These are phyloP conservation scores for Pteronotus mesoamericanus DNA, from an alignment of 2,797 vertebrate species.

Conservation along the genomic window DNA sequence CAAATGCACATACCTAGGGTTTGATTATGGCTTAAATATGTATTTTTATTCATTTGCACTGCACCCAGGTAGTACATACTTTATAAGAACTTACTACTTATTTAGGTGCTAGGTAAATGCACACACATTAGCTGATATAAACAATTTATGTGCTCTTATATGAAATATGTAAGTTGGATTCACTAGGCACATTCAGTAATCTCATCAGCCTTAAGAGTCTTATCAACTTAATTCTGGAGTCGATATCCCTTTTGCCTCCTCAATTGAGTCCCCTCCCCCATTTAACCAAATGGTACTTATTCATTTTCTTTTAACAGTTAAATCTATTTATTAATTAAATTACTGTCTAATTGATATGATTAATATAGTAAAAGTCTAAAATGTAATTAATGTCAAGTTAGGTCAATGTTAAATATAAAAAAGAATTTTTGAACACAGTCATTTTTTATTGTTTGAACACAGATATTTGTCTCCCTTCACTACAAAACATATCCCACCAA, in stretches of 20 bases:
- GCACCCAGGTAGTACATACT: neutral
- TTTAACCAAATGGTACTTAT: neutral
- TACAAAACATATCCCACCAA: neutral
- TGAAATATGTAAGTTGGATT: conserved; percentile 8
- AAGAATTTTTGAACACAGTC: neutral
- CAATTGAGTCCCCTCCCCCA: neutral
- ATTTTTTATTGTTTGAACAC: conserved; percentile 15
- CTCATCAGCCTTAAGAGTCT: neutral
- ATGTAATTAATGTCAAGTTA: neutral
- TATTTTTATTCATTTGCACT: neutral
- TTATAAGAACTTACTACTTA: conserved; percentile 19
- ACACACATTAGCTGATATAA: neutral
- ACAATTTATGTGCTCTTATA: neutral
- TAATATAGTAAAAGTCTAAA: conserved; percentile 10
- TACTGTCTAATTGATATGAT: neutral
- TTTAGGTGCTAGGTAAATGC: neutral
- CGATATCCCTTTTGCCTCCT: conserved; percentile 16
- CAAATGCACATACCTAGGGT: neutral
- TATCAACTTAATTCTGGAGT: conserved; percentile 1
- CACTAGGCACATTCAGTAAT: neutral
- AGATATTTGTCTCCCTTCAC: neutral
- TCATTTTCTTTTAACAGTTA: conserved; percentile 28
- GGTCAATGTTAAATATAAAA: neutral
- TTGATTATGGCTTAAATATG: neutral
- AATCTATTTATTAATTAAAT: conserved; percentile 27